Evolutionary conservation across 2,888 invertebrate genomes (phyloP).

Genomic region (Hartigia nigra): DNA sequence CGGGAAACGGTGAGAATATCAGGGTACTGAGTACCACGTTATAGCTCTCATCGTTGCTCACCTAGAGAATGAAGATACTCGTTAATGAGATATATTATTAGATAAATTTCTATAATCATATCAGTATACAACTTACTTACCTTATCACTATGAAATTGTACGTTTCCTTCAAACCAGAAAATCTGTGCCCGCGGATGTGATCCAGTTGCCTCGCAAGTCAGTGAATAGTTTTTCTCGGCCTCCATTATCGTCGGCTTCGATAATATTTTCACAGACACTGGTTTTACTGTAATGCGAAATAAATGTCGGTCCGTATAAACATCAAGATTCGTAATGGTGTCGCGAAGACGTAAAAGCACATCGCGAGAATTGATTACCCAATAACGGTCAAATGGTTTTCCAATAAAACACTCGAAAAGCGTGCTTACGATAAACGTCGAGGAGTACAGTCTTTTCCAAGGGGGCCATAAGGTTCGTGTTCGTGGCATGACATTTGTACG

Average conservation of each 20-base stretch:
- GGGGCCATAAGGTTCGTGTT: slow-evolving; percentile 89
- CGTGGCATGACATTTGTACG: slow-evolving; percentile 87
- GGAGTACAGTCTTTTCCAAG: slow-evolving; percentile 82
- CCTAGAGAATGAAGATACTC: slow-evolving; percentile 63
- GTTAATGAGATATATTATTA: background rate
- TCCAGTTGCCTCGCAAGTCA: slow-evolving; percentile 85
- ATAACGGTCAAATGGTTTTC: background rate
- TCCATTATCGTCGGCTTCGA: slow-evolving; percentile 82
- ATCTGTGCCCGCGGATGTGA: slow-evolving; percentile 88
- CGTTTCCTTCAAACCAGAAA: slow-evolving; percentile 86
- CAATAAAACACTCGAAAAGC: background rate
- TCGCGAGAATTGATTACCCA: background rate
- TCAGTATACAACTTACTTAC: slow-evolving; percentile 67
- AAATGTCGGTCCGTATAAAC: background rate
- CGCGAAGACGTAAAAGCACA: background rate
- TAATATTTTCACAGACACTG: slow-evolving; percentile 80
- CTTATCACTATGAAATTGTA: slow-evolving; percentile 80
- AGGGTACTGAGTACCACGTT: slow-evolving; percentile 82
- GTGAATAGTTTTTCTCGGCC: slow-evolving; percentile 81
- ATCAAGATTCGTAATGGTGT: background rate
- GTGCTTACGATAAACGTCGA: slow-evolving; percentile 86
- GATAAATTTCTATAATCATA: background rate
- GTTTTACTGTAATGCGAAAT: slow-evolving; percentile 76
- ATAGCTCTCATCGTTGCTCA: slow-evolving; percentile 75
- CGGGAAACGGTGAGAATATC: slow-evolving; percentile 83